Evolutionary conservation across 2,888 invertebrate genomes (phyloP), one percentile per base, ranked within the genome.

Genomic region (Dermolepida albohirtum): DNA sequence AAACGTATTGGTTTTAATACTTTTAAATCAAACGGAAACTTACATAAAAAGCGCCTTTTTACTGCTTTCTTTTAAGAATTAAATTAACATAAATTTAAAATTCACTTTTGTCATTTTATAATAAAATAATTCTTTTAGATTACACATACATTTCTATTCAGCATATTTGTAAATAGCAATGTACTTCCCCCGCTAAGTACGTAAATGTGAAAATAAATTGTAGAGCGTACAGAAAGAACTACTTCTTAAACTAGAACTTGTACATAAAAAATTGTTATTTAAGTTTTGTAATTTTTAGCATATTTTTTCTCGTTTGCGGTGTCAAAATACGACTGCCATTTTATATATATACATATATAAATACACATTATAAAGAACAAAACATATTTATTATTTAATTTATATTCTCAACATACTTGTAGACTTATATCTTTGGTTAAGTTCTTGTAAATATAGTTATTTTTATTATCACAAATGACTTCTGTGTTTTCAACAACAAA

Each of bases 371-470:
- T 59, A 59, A 29, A 57, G 43, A 57, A 44, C 17, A 50, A n/a
- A n/a, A 57, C 57, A 39, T 66, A 66, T 66, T 66, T 66, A 66
- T 66, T 66, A 17, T 59, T 62, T 66, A 57, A 66, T 66, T 66
- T 66, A 66, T 66, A 66, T 66, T 44, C 54, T 54, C 34, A 40
- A 49, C 50, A 66, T 41, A 29, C 29, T 39, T 43, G 57, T 66
- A 57, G 55, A 59, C 57, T 59, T 55, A n/a, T 17, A 59, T 22
- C 52, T 54, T 11, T 16, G 27, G 34, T 64, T 52, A 64, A 64
- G 54, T 52, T 57, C 39, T 59, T 66, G 66, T 66, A 66, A 57
- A 66, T 66, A 64, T 62, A 62, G 40, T 40, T 54, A 39, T 54
- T 54, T 62, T 62, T 62, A 62, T 62, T 62, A 47, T 62, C 34